Percentiles rank a stretch among this genome's conserved stretches.
phyloP scores from a whole-genome alignment of 2,888 invertebrate genomes.

The Buathra laborator region DNA sequence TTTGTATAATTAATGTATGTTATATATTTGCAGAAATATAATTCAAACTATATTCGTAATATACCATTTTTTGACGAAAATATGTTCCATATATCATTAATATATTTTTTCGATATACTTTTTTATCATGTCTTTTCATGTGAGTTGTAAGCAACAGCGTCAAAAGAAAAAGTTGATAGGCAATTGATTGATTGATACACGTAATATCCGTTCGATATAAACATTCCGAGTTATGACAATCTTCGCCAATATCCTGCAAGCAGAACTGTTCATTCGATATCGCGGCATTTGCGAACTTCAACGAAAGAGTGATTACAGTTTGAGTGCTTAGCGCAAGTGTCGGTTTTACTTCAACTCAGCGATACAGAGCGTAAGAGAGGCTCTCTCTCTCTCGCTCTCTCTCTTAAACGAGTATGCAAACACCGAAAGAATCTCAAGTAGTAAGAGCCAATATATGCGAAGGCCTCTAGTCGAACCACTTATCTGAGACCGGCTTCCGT shows the following conservation, averaged over 20 bases:
- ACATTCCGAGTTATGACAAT: neutral
- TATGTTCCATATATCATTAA: too few relatives aligned
- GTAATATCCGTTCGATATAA: neutral
- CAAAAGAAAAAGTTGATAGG: too few relatives aligned
- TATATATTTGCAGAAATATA: too few relatives aligned
- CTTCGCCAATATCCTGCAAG: too few relatives aligned
- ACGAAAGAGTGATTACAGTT: neutral
- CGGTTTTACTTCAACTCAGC: conserved; percentile 38
- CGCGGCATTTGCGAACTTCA: neutral
- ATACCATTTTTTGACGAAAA: too few relatives aligned
- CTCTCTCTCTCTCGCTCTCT: neutral
- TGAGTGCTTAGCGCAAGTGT: conserved; percentile 12
- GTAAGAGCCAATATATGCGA: conserved; percentile 60
- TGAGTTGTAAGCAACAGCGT: too few relatives aligned
- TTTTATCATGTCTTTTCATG: too few relatives aligned
- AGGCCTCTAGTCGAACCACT: conserved; percentile 58
- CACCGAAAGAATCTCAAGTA: conserved; percentile 62
- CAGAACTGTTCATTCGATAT: neutral
- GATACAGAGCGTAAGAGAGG: conserved; percentile 19
- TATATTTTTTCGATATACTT: too few relatives aligned
- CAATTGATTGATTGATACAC: too few relatives aligned
- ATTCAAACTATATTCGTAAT: too few relatives aligned
- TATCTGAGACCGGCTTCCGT: conserved; percentile 12
- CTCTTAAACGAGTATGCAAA: conserved; percentile 46
- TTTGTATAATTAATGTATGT: too few relatives aligned